A percentile compares a stretch with the other conserved stretches of the same genome.
Evolutionary conservation across 1,140 invertebrate species (phyloP).

Genomic region (Drosophila pruinosa): DNA sequence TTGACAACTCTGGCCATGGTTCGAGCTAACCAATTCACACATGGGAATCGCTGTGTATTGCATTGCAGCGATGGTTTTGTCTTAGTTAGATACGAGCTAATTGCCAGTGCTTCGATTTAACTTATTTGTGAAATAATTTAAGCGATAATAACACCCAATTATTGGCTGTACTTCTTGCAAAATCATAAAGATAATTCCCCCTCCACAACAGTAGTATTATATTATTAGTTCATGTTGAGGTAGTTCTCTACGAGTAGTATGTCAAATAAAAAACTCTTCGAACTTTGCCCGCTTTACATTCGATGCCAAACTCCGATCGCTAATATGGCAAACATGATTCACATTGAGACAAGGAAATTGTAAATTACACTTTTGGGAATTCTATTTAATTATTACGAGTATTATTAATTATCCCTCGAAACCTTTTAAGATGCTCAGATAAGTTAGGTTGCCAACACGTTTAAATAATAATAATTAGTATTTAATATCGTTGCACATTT

Average conservation of each 20-base stretch:
- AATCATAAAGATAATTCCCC: constrained; percentile 68
- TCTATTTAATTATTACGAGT: no score
- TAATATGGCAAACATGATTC: constrained; percentile 5
- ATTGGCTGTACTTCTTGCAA: constrained; percentile 40
- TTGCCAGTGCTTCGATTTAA: constrained; percentile 22
- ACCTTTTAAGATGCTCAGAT: no score
- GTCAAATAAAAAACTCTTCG: background rate
- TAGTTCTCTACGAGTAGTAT: constrained; percentile 43
- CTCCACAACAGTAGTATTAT: constrained; percentile 15
- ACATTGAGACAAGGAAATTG: no score
- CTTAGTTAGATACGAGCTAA: background rate
- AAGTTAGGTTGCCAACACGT: no score
- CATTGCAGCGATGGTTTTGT: background rate
- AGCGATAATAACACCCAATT: constrained; percentile 5
- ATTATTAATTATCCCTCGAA: no score
- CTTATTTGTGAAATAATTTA: constrained; percentile 27
- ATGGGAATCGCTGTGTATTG: no score
- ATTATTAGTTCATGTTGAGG: constrained; percentile 72
- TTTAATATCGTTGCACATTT: background rate
- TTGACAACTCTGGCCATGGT: constrained; percentile 32
- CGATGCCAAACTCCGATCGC: background rate
- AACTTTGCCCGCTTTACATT: constrained; percentile 15
- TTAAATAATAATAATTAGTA: no score
- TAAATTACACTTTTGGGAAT: no score
- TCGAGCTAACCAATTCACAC: constrained; percentile 17